phyloP scores from a whole-genome alignment of 1,140 invertebrate species.

The Drosophila pachea region DNA sequence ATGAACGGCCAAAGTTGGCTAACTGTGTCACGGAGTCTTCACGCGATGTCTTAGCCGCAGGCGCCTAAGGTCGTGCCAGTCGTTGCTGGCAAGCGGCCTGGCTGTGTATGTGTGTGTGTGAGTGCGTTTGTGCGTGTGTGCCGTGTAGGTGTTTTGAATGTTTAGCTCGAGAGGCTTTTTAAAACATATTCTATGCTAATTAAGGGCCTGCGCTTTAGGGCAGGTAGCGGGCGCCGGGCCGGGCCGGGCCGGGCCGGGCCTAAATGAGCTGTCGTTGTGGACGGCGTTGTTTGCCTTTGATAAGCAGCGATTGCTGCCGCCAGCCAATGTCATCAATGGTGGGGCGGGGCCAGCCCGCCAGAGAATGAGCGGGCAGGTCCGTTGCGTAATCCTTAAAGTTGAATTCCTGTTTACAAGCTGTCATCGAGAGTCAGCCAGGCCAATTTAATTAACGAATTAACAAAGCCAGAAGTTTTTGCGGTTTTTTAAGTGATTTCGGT shows the following conservation, averaged over 20 bases:
- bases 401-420: slow-evolving; percentile 55
- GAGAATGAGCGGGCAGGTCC: slow-evolving; percentile 1
- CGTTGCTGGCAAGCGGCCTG: not conserved
- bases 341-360: not conserved
- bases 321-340: slow-evolving; percentile 73
- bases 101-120: not conserved
- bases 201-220: slow-evolving; percentile 55
- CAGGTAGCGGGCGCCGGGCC: not conserved
- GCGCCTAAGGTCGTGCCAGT: slow-evolving; percentile 69
- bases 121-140: not conserved
- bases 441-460: slow-evolving; percentile 77
- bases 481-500: slow-evolving; percentile 71
- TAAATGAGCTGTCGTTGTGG: slow-evolving; percentile 71
- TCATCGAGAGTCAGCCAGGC: slow-evolving; percentile 48
- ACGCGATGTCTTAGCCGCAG: slow-evolving; percentile 46
- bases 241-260: slow-evolving; percentile 11
- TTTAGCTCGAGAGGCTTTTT: slow-evolving; percentile 76
- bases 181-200: slow-evolving; percentile 77
- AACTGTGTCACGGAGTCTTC: slow-evolving; percentile 65
- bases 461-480: slow-evolving; percentile 75
- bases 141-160: slow-evolving; percentile 74
- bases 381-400: slow-evolving; percentile 72
- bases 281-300: slow-evolving; percentile 62
- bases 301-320: slow-evolving; percentile 65
- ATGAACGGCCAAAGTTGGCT: slow-evolving; percentile 32